Conservation (phyloP, 1,140 invertebrate genomes). For the Paraescarpia echinospica region DNA sequence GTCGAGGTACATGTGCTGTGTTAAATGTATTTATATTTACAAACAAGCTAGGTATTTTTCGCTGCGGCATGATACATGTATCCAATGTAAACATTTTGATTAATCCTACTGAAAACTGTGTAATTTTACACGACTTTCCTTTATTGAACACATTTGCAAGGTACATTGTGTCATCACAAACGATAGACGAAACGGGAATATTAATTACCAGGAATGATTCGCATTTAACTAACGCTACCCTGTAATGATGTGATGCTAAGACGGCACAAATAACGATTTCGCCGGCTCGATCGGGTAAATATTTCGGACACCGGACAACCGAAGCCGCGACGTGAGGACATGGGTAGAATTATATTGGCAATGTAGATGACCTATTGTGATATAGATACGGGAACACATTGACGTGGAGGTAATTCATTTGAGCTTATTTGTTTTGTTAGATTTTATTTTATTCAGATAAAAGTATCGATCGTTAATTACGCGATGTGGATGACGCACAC, state of each 20-base stretch:
- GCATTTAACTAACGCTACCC: neutral
- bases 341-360: neutral
- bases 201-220: neutral
- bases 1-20: neutral
- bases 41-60: neutral
- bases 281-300: neutral
- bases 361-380: neutral
- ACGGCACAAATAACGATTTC: neutral
- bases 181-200: neutral
- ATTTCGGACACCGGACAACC: neutral
- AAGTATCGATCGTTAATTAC: too few species aligned
- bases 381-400: neutral
- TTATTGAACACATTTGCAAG: neutral
- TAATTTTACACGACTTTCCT: neutral
- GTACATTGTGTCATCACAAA: neutral
- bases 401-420: neutral
- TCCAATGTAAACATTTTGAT: conserved; percentile 8
- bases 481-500: too few species aligned
- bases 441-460: neutral
- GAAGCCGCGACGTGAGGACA: neutral
- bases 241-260: neutral
- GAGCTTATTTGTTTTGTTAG: neutral
- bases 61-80: conserved; percentile 16
- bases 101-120: neutral
- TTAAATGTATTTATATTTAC: neutral